Evolutionary conservation across 2,113 vertebrate species (phyloP).

Genomic region (Orthonyx spaldingii): DNA sequence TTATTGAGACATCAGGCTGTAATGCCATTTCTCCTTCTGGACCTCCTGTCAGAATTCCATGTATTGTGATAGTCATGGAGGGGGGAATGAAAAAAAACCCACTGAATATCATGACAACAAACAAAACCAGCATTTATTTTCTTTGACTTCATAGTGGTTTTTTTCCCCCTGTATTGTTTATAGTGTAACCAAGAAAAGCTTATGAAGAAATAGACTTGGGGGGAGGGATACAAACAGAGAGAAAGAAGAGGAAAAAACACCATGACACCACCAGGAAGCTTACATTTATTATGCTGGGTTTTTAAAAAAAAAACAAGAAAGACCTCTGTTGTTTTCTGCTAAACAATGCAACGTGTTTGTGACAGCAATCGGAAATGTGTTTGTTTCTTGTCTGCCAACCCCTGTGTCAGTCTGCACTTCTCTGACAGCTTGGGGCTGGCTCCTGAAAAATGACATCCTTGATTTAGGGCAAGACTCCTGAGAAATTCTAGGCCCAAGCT

Average conservation of each 20-base stretch:
- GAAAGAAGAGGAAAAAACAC: neutral
- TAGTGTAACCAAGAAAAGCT: neutral
- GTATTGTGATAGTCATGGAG: neutral
- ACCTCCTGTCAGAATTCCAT: neutral
- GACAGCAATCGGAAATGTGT: neutral
- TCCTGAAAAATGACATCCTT: neutral
- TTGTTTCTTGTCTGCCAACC: neutral
- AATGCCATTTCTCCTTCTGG: neutral
- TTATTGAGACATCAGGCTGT: neutral
- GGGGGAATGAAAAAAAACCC: neutral
- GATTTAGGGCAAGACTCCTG: neutral
- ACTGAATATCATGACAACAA: neutral
- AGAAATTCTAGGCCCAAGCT: neutral
- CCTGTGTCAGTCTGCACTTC: neutral
- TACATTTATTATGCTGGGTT: neutral
- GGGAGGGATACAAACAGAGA: neutral
- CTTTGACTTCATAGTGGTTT: neutral
- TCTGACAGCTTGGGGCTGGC: neutral
- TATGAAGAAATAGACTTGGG: neutral
- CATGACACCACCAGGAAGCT: neutral
- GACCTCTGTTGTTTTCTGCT: neutral
- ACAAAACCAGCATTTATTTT: neutral
- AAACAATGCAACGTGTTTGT: neutral
- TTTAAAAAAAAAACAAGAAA: neutral
- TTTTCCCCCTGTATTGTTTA: accelerated